Base-by-base conservation (phyloP, 2,888 invertebrate genomes). In the Mimachlamys varia region DNA sequence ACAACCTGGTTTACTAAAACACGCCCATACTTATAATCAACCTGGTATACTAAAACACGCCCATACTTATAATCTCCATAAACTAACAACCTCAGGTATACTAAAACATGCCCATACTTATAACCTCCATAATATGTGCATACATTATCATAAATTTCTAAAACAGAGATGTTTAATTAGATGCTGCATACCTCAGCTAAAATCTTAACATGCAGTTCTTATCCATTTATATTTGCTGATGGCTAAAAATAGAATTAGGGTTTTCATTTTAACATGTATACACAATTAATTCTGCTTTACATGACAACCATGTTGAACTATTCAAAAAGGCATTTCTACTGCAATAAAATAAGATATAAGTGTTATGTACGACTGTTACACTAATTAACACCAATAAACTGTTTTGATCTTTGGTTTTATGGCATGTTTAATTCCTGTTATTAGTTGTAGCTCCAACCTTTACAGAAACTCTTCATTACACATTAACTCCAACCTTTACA, bases 141-240 rank as follows among this genome's bases (percentile, higher is more conserved):
- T 76, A 76, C 76, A 76, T 76, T 76, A 76, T 76, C 76, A 76
- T 76, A 76, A 76, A 76, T 76, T 76, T 76, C 33, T 76, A 76
- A 76, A 27, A 76, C 27, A 76, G 12, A 76, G 76, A 76, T 76
- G 33, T 76, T 33, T 76, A 76, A 76, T 76, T 27, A 76, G 76
- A 76, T 33, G 76, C 27, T n/a, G 62, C 62, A 62, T 62, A 62
- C 76, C 76, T 76, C 33, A 76, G 22, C 5, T 76, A 27, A 76
- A 76, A 76, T 27, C 27, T 53, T 50, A 13, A 53, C 13, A 33
- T 76, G 76, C 27, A 76, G 3, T 62, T 76, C 76, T 33, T 2
- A 76, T 76, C 1, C 76, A 33, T 76, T 76, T 33, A 76, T 15
- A 76, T 76, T n/a, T 4, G 13, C 76, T 33, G 10, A 33, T 76